Percentiles rank a stretch among this genome's conserved stretches.
These are phyloP conservation scores for Diplazon laetatorius DNA, from an alignment of 2,888 invertebrate genomes.

Conservation along the genomic window DNA sequence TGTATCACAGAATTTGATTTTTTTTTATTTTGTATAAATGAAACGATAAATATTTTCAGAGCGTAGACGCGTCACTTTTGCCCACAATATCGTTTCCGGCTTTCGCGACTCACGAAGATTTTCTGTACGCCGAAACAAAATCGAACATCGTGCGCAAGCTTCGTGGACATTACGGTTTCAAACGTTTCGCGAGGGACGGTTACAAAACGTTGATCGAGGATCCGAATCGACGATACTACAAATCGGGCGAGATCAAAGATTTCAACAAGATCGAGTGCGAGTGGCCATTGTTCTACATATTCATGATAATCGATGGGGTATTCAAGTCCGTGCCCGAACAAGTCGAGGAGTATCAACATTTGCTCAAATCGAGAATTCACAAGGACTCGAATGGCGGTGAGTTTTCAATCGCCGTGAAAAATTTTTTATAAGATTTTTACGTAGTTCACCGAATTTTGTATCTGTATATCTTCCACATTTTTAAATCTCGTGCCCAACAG, in stretches of 20 bases:
- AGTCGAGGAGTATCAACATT: conserved; percentile 95
- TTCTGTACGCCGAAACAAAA: conserved; percentile 93
- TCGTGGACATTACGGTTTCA: conserved; percentile 95
- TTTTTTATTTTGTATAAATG: no score
- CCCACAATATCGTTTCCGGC: conserved; percentile 98
- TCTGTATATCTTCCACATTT: no score
- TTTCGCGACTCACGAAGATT: conserved; percentile 98
- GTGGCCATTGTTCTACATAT: conserved; percentile 98
- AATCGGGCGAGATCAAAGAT: conserved; percentile 95
- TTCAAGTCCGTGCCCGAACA: conserved; percentile 94
- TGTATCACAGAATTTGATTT: no score
- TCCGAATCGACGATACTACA: conserved; percentile 90
- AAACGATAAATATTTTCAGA: conserved; percentile 84
- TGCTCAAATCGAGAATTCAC: conserved; percentile 91
- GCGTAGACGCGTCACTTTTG: conserved; percentile 95
- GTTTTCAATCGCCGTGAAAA: no score
- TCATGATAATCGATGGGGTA: conserved; percentile 98
- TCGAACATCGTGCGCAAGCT: conserved; percentile 91
- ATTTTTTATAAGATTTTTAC: no score
- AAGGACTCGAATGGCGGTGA: conserved; percentile 92
- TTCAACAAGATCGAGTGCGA: conserved; percentile 98
- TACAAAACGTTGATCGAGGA: conserved; percentile 95
- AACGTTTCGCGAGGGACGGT: conserved; percentile 97
- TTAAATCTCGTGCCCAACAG: no score
- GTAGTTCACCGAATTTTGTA: no score